These are phyloP conservation scores for Xestia c-nigrum DNA, from an alignment of 2,888 invertebrate species.

Conservation along the genomic window DNA sequence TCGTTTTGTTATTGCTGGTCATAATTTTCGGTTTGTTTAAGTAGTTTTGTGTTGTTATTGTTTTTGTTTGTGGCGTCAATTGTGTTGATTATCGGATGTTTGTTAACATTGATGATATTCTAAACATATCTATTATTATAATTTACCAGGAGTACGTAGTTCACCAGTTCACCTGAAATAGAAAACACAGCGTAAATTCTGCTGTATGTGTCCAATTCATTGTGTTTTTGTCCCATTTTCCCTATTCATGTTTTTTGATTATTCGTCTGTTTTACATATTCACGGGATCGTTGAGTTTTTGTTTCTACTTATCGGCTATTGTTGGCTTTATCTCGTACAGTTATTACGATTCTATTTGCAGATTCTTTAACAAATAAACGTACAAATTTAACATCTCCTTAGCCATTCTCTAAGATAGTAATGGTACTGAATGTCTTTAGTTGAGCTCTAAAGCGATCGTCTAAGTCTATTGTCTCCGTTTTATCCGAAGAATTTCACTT, in stretches of 20 bases:
- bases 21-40: slow-evolving; percentile 45
- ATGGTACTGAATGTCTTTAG: slow-evolving; percentile 71
- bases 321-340: slow-evolving; percentile 9
- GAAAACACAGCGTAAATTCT: slow-evolving; percentile 19
- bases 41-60: slow-evolving; percentile 33
- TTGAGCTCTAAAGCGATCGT: slow-evolving; percentile 74
- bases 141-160: too few relatives aligned
- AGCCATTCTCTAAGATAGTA: slow-evolving; percentile 65
- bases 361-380: slow-evolving; percentile 50
- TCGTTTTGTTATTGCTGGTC: slow-evolving; percentile 53
- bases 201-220: slow-evolving; percentile 39
- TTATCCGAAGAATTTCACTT: slow-evolving; percentile 84
- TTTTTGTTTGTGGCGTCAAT: slow-evolving; percentile 32
- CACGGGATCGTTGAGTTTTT: slow-evolving; percentile 31
- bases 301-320: slow-evolving; percentile 32
- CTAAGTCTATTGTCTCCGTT: slow-evolving; percentile 80
- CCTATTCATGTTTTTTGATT: slow-evolving; percentile 45
- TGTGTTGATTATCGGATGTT: slow-evolving; percentile 18
- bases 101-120: too few relatives aligned
- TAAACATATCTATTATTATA: too few relatives aligned
- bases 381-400: slow-evolving; percentile 48
- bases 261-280: slow-evolving; percentile 46
- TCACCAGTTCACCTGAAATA: background rate
- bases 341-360: slow-evolving; percentile 29
- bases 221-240: slow-evolving; percentile 33